Evolutionary conservation across 2,888 invertebrate genomes (phyloP).

Genomic region (Anticlea derivata): DNA sequence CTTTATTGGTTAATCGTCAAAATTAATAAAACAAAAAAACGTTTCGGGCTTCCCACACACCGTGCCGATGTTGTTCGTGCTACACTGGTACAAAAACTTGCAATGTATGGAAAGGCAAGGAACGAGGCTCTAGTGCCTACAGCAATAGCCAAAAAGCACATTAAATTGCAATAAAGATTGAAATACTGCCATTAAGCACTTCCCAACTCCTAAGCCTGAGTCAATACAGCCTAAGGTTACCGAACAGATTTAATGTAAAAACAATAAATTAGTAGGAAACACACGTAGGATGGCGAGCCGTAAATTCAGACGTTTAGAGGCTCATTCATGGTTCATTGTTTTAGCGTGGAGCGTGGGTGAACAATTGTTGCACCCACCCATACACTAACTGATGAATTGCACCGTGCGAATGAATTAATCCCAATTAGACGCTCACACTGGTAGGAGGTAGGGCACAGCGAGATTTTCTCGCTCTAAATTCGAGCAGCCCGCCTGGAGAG

Average conservation of each 20-base stretch:
- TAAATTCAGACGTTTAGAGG: constrained; percentile 56
- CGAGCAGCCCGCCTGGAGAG: too few species aligned
- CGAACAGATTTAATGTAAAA: constrained; percentile 22
- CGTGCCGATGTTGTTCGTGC: too few species aligned
- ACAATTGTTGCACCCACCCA: constrained; percentile 72
- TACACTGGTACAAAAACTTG: too few species aligned
- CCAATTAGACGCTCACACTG: constrained; percentile 59
- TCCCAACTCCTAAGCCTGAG: background rate
- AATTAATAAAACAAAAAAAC: too few species aligned
- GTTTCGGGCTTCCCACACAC: too few species aligned
- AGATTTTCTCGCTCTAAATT: too few species aligned
- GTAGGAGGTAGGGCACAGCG: too few species aligned
- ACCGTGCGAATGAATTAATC: constrained; percentile 66
- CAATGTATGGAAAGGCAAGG: too few species aligned
- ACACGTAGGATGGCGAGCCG: constrained; percentile 56
- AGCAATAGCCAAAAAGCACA: background rate
- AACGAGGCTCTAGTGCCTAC: too few species aligned
- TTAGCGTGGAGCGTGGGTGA: constrained; percentile 59
- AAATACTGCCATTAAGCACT: background rate
- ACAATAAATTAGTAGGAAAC: constrained; percentile 51
- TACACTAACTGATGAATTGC: constrained; percentile 65
- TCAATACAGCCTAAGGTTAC: constrained; percentile 13
- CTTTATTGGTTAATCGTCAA: background rate
- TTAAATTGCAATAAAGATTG: constrained; percentile 2
- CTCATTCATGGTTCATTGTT: constrained; percentile 65